Conservation (phyloP, 2,113 vertebrate genomes). For the Recurvirostra avosetta region DNA sequence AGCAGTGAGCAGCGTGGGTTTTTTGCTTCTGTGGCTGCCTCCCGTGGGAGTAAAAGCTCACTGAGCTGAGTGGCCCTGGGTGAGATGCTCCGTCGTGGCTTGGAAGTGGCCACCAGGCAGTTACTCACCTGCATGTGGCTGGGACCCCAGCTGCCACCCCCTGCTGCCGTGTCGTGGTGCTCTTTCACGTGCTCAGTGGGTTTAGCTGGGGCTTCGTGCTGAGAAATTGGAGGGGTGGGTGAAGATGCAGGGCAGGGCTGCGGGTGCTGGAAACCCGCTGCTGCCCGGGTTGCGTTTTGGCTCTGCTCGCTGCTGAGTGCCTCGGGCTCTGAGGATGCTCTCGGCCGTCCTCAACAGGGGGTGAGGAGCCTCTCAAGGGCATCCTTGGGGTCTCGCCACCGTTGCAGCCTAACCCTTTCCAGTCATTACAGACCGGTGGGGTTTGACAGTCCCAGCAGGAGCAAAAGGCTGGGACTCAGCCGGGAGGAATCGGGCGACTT, state of each 20-base stretch:
- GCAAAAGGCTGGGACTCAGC: not conserved
- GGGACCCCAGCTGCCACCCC: not conserved
- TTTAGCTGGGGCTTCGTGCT: not conserved
- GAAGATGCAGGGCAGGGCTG: not conserved
- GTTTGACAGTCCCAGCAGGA: not conserved
- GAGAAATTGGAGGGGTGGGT: not conserved
- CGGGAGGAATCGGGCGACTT: not conserved
- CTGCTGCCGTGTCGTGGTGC: rapidly evolving
- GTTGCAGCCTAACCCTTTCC: rapidly evolving
- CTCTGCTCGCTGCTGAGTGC: rapidly evolving
- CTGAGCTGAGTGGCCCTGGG: too few relatives aligned
- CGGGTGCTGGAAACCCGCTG: not conserved
- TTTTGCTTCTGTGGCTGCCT: not conserved
- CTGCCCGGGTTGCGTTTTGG: rapidly evolving
- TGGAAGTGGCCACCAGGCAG: not conserved
- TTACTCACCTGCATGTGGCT: rapidly evolving
- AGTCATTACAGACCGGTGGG: too few relatives aligned
- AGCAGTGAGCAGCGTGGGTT: rapidly evolving
- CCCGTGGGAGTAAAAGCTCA: not conserved
- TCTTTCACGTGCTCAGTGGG: rapidly evolving
- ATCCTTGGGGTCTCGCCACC: too few relatives aligned
- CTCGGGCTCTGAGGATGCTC: not conserved
- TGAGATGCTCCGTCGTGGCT: rapidly evolving
- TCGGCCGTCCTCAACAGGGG: rapidly evolving
- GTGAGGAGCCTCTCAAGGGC: not conserved